phyloP scores from a whole-genome alignment of 2,113 vertebrate genomes.

The Rhagologus leucostigma region DNA sequence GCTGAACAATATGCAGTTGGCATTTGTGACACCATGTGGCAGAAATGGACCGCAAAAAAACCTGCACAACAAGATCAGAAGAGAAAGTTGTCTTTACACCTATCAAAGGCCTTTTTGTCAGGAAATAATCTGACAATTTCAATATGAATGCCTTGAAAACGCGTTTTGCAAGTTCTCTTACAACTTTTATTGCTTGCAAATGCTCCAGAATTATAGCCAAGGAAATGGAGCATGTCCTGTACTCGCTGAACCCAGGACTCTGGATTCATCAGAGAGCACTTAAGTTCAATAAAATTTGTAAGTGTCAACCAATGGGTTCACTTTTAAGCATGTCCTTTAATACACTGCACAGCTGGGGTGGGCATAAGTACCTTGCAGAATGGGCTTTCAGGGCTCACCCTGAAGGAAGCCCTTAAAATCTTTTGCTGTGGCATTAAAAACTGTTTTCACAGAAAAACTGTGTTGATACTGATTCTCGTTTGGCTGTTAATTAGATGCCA shows the following conservation, averaged over 20 bases:
- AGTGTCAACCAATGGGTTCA: background rate
- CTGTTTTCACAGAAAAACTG: background rate
- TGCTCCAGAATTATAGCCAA: background rate
- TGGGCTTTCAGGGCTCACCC: background rate
- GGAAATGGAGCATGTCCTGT: background rate
- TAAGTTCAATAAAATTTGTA: background rate
- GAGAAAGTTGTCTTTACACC: background rate
- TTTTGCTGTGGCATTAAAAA: background rate
- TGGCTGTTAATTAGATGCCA: background rate
- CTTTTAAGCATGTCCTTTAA: background rate
- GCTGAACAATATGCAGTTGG: background rate
- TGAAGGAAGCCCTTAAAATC: background rate
- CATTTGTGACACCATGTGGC: slow-evolving; percentile 12
- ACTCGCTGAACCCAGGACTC: background rate
- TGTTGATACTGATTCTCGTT: background rate
- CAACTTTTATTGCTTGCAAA: background rate
- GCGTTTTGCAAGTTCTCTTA: background rate
- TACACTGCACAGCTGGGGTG: background rate
- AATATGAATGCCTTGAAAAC: background rate
- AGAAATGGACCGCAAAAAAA: background rate
- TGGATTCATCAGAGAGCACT: background rate
- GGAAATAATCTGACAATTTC: background rate
- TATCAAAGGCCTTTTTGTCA: background rate
- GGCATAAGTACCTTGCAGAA: background rate
- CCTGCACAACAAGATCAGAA: background rate